Evolutionary conservation across 2,888 invertebrate genomes (phyloP), one percentile per base, ranked within the genome.

Genomic region (Tipula confusa): DNA sequence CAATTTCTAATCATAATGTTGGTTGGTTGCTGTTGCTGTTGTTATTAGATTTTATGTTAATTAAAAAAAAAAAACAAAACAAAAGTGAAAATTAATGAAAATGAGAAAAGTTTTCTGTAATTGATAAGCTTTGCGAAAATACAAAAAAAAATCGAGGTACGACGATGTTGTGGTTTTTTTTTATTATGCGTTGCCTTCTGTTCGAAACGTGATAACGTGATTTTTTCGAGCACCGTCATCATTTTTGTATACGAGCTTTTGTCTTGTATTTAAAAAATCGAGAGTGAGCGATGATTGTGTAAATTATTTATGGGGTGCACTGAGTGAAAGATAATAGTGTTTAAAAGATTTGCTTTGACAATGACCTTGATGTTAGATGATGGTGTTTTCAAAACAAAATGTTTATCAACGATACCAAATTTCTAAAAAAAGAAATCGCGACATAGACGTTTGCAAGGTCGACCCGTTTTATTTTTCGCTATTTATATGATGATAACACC

Each of bases 91-190:
- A 64, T 64, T 18, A 64, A 64, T 64, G 64, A 64, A 64, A 64
- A 64, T 64, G 64, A 64, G 64, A 64, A 64, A 64, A 64, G 64
- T 64, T 64, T 64, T 64, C 11, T 33, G 64, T 64, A 64, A 24
- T 64, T 64, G 64, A 64, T 64, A 64, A 64, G 15, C 43, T 15
- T 43, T 43, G 24, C 64, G 64, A 43, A 43, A n/a, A n/a, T n/a
- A n/a, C n/a, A n/a, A n/a, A n/a, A n/a, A n/a, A n/a, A 64, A 64
- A 64, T 64, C n/a, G n/a, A 64, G 64, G 24, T 64, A 64, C 64
- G n/a, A n/a, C 38, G 7, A 24, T 64, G 64, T 18, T 64, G 64
- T 43, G 15, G 64, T 24, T 64, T 18, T 9, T 4, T n/a, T 43
- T 36, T 31, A 7, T 31, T 31, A 5, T 31, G 31, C 31, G 11